Evolutionary conservation across 2,113 vertebrate species (phyloP).

Genomic region (Strix aluco): DNA sequence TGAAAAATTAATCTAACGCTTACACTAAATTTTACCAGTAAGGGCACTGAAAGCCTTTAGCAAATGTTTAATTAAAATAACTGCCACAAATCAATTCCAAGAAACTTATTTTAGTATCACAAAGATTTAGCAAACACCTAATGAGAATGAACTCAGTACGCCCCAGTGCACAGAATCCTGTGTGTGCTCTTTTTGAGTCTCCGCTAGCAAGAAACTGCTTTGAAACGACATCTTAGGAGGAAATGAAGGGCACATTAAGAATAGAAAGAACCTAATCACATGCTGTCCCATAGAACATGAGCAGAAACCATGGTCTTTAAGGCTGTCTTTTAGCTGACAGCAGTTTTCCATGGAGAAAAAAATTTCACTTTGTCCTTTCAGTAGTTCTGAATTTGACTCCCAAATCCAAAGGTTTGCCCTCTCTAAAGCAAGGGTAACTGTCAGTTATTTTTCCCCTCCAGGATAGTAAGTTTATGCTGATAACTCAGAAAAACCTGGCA

Average conservation of each 20-base stretch:
- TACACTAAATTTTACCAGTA: slow-evolving; percentile 27
- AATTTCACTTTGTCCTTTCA: background rate
- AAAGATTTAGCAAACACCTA: slow-evolving; percentile 2
- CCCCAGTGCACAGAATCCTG: background rate
- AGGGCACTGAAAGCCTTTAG: slow-evolving; percentile 42
- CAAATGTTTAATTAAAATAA: slow-evolving; percentile 52
- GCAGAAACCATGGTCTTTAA: background rate
- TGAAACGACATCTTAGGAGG: background rate
- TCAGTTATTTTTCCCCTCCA: background rate
- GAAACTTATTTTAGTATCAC: background rate
- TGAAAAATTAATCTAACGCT: slow-evolving; percentile 44
- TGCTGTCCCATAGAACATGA: background rate
- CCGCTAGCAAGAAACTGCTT: background rate
- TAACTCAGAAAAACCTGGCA: background rate
- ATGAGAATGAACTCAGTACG: background rate
- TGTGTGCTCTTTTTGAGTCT: background rate
- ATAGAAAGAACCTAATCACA: background rate
- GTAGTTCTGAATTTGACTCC: background rate
- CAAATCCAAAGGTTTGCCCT: background rate
- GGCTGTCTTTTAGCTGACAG: background rate
- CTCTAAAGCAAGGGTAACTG: background rate
- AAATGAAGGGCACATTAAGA: background rate
- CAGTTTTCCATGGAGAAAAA: background rate
- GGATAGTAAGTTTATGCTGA: background rate
- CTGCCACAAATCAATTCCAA: background rate